These are phyloP conservation scores for Colinus virginianus DNA, from an alignment of 2,113 vertebrate species.

Conservation along the genomic window DNA sequence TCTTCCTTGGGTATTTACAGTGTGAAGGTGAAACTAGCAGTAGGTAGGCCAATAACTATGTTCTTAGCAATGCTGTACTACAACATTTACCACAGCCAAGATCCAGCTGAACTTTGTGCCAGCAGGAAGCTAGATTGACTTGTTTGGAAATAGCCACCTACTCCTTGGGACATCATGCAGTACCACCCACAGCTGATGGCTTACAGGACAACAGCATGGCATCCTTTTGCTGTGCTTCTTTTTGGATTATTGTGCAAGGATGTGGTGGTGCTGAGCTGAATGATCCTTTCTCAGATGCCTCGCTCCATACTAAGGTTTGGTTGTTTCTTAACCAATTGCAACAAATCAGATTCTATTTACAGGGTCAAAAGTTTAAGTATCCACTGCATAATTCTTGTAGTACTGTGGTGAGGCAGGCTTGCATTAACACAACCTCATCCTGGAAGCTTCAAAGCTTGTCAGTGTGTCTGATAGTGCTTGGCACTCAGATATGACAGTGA, in stretches of 20 bases:
- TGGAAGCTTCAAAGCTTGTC: constrained; percentile 71
- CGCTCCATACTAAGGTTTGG: not conserved
- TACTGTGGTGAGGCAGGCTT: constrained; percentile 46
- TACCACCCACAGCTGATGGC: not conserved
- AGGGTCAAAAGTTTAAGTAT: constrained; percentile 2
- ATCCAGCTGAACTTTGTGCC: not conserved
- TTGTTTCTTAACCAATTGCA: not conserved
- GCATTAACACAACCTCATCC: constrained; percentile 64
- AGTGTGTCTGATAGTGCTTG: constrained; percentile 65
- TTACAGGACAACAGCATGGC: accelerated
- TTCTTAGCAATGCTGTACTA: not conserved
- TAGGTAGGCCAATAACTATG: accelerated
- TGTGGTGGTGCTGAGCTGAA: not conserved
- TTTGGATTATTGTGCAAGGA: not conserved
- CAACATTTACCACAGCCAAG: not conserved
- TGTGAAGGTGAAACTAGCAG: not conserved
- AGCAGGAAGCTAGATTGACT: not conserved
- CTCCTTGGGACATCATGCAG: not conserved
- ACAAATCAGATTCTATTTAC: not conserved
- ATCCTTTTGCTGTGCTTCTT: not conserved
- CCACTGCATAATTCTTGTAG: constrained; percentile 24
- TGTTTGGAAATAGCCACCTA: not conserved
- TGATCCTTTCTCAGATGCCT: not conserved
- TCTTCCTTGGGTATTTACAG: not conserved
- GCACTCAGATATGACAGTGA: constrained; percentile 69